Percentiles rank a stretch among this genome's conserved stretches.
These are phyloP conservation scores for Notothenia rossii DNA, from an alignment of 2,113 vertebrate genomes.

Conservation along the genomic window DNA sequence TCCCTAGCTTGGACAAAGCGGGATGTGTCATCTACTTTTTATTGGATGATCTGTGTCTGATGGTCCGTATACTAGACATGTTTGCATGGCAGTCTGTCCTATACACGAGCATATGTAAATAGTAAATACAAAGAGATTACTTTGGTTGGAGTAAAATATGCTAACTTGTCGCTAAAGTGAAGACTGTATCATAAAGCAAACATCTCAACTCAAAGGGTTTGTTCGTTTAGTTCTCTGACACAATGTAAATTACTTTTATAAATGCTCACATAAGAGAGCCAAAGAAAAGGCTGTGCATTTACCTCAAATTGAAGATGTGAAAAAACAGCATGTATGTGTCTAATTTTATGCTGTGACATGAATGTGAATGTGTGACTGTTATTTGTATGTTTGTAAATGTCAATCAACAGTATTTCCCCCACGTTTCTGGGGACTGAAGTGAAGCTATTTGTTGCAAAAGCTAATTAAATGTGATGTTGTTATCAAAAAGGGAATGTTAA, in stretches of 20 bases:
- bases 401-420: slow-evolving; percentile 61
- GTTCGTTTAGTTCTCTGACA: slow-evolving; percentile 17
- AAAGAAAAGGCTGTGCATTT: slow-evolving; percentile 62
- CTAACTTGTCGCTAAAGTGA: slow-evolving; percentile 6
- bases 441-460: slow-evolving; percentile 65
- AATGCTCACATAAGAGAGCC: slow-evolving; percentile 39
- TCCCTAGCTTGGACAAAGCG: too few species aligned
- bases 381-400: slow-evolving; percentile 51
- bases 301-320: slow-evolving; percentile 77
- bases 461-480: slow-evolving; percentile 67
- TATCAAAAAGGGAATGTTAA: slow-evolving; percentile 46
- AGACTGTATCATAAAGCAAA: slow-evolving; percentile 35
- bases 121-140: neutral
- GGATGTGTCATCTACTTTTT: too few species aligned
- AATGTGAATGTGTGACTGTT: slow-evolving; percentile 44
- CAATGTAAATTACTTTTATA: slow-evolving; percentile 56
- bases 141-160: neutral
- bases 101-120: slow-evolving; percentile 40
- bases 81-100: slow-evolving; percentile 25
- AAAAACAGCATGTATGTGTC: slow-evolving; percentile 42
- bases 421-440: slow-evolving; percentile 59
- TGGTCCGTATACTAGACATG: neutral
- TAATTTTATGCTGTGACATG: slow-evolving; percentile 31
- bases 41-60: neutral
- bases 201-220: slow-evolving; percentile 38